Conservation (phyloP, 2,797 vertebrate genomes). For the Diplodus sargus region DNA sequence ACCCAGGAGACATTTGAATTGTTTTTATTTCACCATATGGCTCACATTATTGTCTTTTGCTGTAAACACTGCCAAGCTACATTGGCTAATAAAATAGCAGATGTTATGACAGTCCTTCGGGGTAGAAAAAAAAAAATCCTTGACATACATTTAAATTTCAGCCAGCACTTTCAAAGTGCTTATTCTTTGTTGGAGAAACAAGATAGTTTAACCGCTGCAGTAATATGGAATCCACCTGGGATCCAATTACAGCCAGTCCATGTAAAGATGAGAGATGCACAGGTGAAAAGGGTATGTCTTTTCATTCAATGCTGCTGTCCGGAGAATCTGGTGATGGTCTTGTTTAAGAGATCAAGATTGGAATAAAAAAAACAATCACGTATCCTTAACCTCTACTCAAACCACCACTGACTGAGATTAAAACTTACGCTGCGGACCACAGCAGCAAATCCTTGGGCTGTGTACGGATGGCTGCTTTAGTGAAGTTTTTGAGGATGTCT, state of each 20-base stretch:
- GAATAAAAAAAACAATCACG: slow-evolving; percentile 26
- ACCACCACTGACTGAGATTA: background rate
- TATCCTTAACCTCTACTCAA: background rate
- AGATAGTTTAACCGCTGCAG: slow-evolving; percentile 44
- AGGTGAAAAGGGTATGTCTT: slow-evolving; percentile 44
- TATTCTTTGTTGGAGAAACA: slow-evolving; percentile 34
- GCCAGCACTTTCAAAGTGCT: slow-evolving; percentile 19
- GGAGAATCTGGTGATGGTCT: slow-evolving; percentile 30
- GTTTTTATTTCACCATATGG: slow-evolving; percentile 39
- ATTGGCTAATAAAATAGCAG: slow-evolving; percentile 29
- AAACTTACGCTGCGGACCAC: slow-evolving; percentile 93
- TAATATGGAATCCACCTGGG: slow-evolving; percentile 41
- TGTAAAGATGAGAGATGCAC: slow-evolving; percentile 33
- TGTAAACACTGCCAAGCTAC: slow-evolving; percentile 41
- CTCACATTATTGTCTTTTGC: slow-evolving; percentile 40
- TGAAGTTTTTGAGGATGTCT: slow-evolving; percentile 94
- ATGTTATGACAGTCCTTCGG: slow-evolving; percentile 18
- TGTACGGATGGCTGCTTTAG: slow-evolving; percentile 95
- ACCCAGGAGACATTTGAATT: slow-evolving; percentile 31
- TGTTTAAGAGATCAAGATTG: slow-evolving; percentile 29
- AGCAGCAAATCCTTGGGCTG: slow-evolving; percentile 92
- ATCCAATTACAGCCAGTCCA: slow-evolving; percentile 68
- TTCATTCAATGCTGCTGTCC: slow-evolving; percentile 9
- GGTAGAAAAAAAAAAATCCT: background rate
- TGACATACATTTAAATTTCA: slow-evolving; percentile 25